Base-by-base conservation (phyloP, 2,797 vertebrate species). In the Psittacula echo region DNA sequence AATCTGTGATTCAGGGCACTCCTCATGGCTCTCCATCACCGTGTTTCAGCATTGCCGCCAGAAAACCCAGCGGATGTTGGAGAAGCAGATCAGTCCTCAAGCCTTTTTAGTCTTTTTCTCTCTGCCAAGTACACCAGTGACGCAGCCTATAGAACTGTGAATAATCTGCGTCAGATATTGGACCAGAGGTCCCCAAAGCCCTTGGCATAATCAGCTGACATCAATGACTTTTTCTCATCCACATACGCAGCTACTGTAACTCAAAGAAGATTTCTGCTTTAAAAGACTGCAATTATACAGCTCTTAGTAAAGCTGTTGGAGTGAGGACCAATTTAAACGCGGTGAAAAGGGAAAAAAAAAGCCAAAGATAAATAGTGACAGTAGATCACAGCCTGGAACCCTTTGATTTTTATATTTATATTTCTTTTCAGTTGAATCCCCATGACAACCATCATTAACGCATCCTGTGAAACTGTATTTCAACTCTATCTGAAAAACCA, bases 401-500 rank as follows among this genome's bases (percentile, higher is more conserved):
- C 65, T 95, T 92, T 93, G 53, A 94, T 90, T 90, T 82, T 86
- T 89, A 73, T 79, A 92, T 89, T 75, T 90, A 64, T 62, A 74
- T 91, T 93, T 94, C 77, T 94, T 96, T 93, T 86, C 85, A 74
- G 60, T 56, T 90, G 71, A 90, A 90, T 96, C 78, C 88, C 93
- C 86, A 87, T 96, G 95, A 85, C 94, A 95, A 96, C 80, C 85
- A 39, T 65, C 4, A 1, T 78, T 85, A 84, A 91, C 50, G 87
- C 10, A 45, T 72, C 50, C 48, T 65, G 30, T 29, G 93, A 84
- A 90, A 70, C 56, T 29, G 41, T 50, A 50, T 91, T 93, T 90
- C 77, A 84, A 39, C 23, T 54, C 29, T 32, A 22, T 20, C 56
- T 76, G 48, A 39, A 79, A 94, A 90, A 79, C 6, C 13, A 87